Percentiles rank a stretch among this genome's conserved stretches.
Conservation (phyloP, 2,113 vertebrate species). For the Nesoenas mayeri region DNA sequence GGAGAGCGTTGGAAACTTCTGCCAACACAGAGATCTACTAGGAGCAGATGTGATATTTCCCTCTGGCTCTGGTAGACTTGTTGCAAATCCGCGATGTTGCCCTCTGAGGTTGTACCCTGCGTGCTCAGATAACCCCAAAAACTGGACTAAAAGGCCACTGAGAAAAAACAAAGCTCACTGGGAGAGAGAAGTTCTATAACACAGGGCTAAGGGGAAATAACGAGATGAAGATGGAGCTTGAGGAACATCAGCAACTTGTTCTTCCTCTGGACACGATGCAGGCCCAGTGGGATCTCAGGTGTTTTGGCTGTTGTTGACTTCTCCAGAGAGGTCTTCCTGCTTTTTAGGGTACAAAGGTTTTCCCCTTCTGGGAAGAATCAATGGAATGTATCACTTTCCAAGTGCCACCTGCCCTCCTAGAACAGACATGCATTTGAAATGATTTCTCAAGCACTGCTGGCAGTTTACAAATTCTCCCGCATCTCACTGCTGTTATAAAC, state of each 20-base stretch:
- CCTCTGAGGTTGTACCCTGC: background rate
- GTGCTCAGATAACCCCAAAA: background rate
- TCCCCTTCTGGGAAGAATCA: background rate
- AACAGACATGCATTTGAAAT: background rate
- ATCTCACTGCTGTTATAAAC: background rate
- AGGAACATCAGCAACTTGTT: background rate
- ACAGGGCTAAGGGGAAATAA: background rate
- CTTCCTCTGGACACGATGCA: background rate
- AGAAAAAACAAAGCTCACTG: background rate
- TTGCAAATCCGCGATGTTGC: background rate
- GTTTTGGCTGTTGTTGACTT: background rate
- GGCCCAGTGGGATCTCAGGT: background rate
- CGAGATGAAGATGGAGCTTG: background rate
- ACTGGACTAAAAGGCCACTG: background rate
- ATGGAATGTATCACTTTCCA: background rate
- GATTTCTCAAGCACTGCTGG: background rate
- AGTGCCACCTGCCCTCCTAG: background rate
- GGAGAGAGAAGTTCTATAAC: background rate
- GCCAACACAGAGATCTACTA: background rate
- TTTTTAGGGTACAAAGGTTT: background rate
- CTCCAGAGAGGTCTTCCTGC: background rate
- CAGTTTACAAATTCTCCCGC: background rate
- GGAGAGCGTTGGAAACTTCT: background rate
- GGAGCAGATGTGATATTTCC: background rate
- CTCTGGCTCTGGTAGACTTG: background rate